Evolutionary conservation across 2,888 invertebrate species (phyloP).

Genomic region (Hylaea fasciaria): DNA sequence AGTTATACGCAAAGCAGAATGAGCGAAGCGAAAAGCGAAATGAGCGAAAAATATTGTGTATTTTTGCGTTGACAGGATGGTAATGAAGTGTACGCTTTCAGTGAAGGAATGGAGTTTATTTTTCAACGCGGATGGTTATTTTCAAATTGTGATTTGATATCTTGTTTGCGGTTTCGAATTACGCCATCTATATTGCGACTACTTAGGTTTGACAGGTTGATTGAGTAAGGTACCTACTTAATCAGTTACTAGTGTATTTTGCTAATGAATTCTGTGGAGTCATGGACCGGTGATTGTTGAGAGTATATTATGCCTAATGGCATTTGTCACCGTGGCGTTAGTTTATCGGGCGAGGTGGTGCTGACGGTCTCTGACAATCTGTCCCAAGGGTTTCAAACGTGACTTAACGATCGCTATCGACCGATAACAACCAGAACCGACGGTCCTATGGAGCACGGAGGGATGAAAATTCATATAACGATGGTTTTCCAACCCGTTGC

Average conservation of each 20-base stretch:
- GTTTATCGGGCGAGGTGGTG: no score
- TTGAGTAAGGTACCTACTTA: slow-evolving; percentile 11
- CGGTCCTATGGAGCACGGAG: no score
- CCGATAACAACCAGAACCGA: no score
- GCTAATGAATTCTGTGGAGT: neutral
- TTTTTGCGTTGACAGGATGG: slow-evolving; percentile 29
- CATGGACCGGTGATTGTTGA: neutral
- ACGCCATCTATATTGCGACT: slow-evolving; percentile 3
- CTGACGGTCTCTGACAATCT: no score
- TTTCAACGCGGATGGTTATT: slow-evolving; percentile 12
- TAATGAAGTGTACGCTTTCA: slow-evolving; percentile 27
- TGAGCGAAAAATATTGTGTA: slow-evolving; percentile 33
- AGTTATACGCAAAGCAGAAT: slow-evolving; percentile 19
- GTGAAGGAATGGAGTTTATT: slow-evolving; percentile 31
- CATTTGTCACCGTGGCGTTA: no score
- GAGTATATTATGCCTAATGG: no score
- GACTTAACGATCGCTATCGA: no score
- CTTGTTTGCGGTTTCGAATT: slow-evolving; percentile 22
- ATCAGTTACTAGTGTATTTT: no score
- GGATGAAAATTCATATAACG: no score
- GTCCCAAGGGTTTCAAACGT: no score
- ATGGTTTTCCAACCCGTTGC: no score
- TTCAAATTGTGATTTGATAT: slow-evolving; percentile 18
- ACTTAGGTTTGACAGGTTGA: slow-evolving; percentile 13
- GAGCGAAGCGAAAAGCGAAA: slow-evolving; percentile 22